Conservation (phyloP, 92 coral and sea anemone species). For the Palythoa heliodiscus region DNA sequence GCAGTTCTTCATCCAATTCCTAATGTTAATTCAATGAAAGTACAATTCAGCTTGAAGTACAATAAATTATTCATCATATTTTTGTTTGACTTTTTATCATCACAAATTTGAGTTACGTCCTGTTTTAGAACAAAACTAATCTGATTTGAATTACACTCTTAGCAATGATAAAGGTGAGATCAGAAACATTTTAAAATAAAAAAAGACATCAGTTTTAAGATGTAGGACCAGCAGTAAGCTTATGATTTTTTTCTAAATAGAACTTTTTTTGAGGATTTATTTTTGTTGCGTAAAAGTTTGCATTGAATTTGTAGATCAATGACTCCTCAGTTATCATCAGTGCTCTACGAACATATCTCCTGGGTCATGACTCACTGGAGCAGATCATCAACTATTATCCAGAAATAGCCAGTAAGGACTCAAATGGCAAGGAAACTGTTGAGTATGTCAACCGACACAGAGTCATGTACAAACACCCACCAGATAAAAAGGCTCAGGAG, state of each 20-base stretch:
- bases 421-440: constrained; percentile 71
- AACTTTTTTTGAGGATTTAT: not conserved
- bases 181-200: not conserved
- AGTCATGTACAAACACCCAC: constrained; percentile 77
- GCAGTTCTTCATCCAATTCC: too few species aligned
- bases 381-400: constrained; percentile 83
- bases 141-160: too few species aligned
- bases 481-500: constrained; percentile 70
- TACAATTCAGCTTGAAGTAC: too few species aligned
- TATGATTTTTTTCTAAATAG: not conserved
- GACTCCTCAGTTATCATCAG: constrained; percentile 97
- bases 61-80: too few species aligned
- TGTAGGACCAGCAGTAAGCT: not conserved
- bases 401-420: constrained; percentile 74
- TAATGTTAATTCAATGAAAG: too few species aligned
- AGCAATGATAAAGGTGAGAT: too few species aligned
- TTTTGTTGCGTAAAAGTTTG: not conserved
- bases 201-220: not conserved
- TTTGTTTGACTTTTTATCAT: too few species aligned
- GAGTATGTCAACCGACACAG: constrained; percentile 88
- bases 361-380: constrained; percentile 78
- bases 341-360: constrained; percentile 68
- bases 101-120: too few species aligned
- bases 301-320: constrained; percentile 58
- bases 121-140: too few species aligned